Base-by-base conservation (phyloP, 2,888 invertebrate genomes). In the Eupelmus urozonus region DNA sequence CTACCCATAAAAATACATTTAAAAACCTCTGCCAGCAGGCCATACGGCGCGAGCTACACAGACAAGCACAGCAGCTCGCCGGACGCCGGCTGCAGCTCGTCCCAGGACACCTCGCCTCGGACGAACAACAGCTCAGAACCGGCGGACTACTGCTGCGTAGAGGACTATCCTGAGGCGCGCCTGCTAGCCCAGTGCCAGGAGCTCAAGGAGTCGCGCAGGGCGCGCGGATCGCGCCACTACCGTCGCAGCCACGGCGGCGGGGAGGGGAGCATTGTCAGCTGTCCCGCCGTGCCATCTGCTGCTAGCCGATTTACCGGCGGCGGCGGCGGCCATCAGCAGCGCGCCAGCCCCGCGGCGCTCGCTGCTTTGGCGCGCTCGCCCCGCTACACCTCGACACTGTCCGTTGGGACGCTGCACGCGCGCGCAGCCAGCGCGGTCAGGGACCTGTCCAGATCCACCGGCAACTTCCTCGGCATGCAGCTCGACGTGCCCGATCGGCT, bases 401-500 rank as follows among this genome's bases (percentile, higher is more conserved):
- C 78, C 62, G 76, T 79, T 57, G 80, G 80, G 29, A 76, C 78
- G 63, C 70, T 80, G 20, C 63, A 66, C 42, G 60, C 66, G 45
- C 49, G 49, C 2, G 51, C 65, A 2, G 20, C 63, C 23, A 4
- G 42, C 34, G 16, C 20, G 7, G 57, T 49, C 34, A 29, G 34
- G 18, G 63, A 55, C 27, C 20, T 72, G 9, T 67, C 78, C 73
- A 73, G 51, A 25, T 78, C 67, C 11, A 51, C 67, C 9, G 75
- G 71, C 27, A 72, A 69, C 69, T 71, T 77, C 51, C 23, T 74
- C 55, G 72, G 71, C 9, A 53, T 73, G 55, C 69, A 67, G 16
- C 62, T 53, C 16, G 73, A 79, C n/a, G 66, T 78, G 53, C 87
- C 88, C 66, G 91, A 92, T 81, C 93, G 93, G 85, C 89, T 94